These are phyloP conservation scores for Drosophila mimetica DNA, from an alignment of 2,888 invertebrate species.

Conservation along the genomic window DNA sequence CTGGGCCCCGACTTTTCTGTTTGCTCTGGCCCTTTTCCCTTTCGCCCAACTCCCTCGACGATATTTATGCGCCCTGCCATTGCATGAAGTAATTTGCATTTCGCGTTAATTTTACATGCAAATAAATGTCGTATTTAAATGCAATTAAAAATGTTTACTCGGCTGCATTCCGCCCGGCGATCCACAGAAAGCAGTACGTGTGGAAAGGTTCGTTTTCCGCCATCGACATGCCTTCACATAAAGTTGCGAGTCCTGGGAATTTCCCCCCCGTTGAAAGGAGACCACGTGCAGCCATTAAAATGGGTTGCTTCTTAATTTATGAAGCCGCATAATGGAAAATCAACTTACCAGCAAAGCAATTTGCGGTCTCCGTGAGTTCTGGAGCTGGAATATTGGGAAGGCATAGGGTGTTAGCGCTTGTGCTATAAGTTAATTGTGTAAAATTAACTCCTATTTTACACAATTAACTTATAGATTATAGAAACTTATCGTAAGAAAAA, in stretches of 20 bases:
- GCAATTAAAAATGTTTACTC: conserved; percentile 82
- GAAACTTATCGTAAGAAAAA: too few species aligned
- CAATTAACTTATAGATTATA: too few species aligned
- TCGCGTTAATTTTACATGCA: conserved; percentile 82
- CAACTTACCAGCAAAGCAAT: conserved; percentile 25
- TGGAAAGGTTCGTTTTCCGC: conserved; percentile 4
- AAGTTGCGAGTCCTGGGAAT: conserved; percentile 5
- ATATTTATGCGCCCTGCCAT: conserved; percentile 55
- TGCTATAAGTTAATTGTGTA: neutral
- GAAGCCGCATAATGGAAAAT: conserved; percentile 54
- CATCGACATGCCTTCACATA: conserved; percentile 30
- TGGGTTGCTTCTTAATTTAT: conserved; percentile 69
- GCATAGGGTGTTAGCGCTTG: neutral
- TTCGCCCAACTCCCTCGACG: conserved; percentile 12
- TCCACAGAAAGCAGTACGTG: conserved; percentile 10
- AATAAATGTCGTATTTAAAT: conserved; percentile 84
- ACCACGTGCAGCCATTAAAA: conserved; percentile 44
- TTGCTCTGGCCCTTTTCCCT: conserved; percentile 15
- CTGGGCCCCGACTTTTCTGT: conserved; percentile 11
- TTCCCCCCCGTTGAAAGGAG: neutral
- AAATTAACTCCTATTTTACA: too few species aligned
- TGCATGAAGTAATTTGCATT: conserved; percentile 79
- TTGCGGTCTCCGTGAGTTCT: neutral
- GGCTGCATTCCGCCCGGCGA: conserved; percentile 58
- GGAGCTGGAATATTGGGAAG: neutral